Base-by-base conservation (phyloP, 2,797 vertebrate species). In the Macropodus opercularis region DNA sequence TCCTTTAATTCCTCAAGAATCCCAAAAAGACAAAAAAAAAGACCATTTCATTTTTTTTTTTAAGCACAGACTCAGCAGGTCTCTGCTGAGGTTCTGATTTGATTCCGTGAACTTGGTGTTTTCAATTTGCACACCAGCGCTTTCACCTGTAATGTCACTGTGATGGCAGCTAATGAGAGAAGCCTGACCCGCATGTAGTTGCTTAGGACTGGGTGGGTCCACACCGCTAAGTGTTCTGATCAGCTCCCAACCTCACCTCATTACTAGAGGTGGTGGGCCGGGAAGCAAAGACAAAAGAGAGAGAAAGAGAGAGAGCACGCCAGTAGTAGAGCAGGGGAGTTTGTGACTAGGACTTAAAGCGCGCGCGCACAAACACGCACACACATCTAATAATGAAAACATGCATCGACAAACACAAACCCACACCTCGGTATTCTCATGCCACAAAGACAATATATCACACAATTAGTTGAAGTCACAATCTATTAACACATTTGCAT, bases 91-190 rank as follows among this genome's bases (percentile, higher is more conserved):
- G 74, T 81, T 85, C 69, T 81, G 69, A 78, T 84, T 73, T 81
- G 60, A 80, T 79, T 75, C 26, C n/a, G 52, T 81, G 80, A 87
- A 88, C 83, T 74, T 60, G 24, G 34, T 69, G 70, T 87, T 83
- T 79, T 81, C 77, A 75, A 77, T 88, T 81, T 79, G 79, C 77
- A 61, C 74, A 31, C 32, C 8, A 6, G 49, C 23, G 17, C 69
- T 79, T 84, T 72, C 11, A 55, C 60, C 77, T 86, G 83, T 84
- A 81, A 90, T 87, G 83, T 84, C 80, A 79, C 71, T 85, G 76
- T 87, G 84, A 85, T 84, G 76, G 67, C 24, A 26, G 66, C 62
- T 89, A 90, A 90, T 87, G 85, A 91, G 85, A 73, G 74, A 78
- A 75, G 69, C 76, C 63, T 89, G 90, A 90, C 87, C 87, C 59